Evolutionary conservation across 2,888 invertebrate genomes (phyloP).

Genomic region (Dynastes maya): DNA sequence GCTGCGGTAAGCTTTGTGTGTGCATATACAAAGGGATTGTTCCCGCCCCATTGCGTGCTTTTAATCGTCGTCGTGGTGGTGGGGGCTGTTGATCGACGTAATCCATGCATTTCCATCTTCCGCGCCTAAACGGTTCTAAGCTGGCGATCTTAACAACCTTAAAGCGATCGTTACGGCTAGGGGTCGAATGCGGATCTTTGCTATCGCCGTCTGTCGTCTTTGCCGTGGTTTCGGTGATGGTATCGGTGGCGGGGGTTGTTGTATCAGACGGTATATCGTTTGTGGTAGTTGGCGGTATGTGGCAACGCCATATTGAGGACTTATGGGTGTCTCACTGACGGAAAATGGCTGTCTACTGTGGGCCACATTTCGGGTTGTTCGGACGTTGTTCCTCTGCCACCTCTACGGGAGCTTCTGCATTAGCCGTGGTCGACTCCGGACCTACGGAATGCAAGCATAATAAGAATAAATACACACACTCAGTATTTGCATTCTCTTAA

Average conservation of each 20-base stretch:
- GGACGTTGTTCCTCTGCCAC: slow-evolving; percentile 59
- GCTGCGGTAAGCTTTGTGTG: slow-evolving; percentile 71
- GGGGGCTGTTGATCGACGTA: slow-evolving; percentile 78
- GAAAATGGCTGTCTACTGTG: slow-evolving; percentile 61
- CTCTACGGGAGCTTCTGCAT: slow-evolving; percentile 65
- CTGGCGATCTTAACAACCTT: slow-evolving; percentile 87
- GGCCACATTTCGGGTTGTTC: slow-evolving; percentile 59
- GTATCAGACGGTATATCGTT: slow-evolving; percentile 60
- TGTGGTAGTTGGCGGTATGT: slow-evolving; percentile 70
- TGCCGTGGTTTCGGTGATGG: slow-evolving; percentile 67
- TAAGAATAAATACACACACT: slow-evolving; percentile 49
- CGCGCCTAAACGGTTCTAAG: slow-evolving; percentile 82
- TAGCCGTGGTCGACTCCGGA: slow-evolving; percentile 69
- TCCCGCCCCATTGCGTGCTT: slow-evolving; percentile 62
- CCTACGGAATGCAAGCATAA: slow-evolving; percentile 67
- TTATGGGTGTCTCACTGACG: slow-evolving; percentile 76
- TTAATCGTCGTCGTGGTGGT: slow-evolving; percentile 56
- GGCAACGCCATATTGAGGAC: slow-evolving; percentile 78
- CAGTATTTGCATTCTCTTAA: slow-evolving; percentile 45
- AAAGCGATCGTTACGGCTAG: slow-evolving; percentile 76
- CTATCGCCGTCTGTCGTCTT: slow-evolving; percentile 70
- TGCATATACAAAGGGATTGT: slow-evolving; percentile 64
- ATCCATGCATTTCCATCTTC: slow-evolving; percentile 86
- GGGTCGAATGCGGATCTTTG: slow-evolving; percentile 73
- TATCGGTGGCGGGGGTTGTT: slow-evolving; percentile 59